Conservation (phyloP, 2,888 invertebrate species). For the Sesia apiformis region DNA sequence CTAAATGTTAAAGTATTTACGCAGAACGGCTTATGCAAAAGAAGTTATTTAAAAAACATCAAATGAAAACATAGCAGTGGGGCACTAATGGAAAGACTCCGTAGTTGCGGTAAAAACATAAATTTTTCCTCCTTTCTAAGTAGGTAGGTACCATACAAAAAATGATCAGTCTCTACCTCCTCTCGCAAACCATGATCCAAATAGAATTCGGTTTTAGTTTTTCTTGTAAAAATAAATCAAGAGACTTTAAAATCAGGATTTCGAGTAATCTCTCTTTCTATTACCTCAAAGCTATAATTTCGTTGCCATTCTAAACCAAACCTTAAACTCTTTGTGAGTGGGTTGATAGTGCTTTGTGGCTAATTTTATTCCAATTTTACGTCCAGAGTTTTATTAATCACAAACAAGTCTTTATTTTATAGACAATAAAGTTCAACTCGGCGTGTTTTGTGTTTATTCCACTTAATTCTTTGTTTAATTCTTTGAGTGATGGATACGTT, state of each 20-base stretch:
- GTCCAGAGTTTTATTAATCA: conserved; percentile 20
- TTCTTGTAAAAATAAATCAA: conserved; percentile 53
- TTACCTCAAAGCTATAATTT: conserved; percentile 17
- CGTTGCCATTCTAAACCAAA: conserved; percentile 21
- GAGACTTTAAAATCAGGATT: conserved; percentile 48
- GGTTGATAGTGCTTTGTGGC: conserved; percentile 21
- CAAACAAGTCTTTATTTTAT: conserved; percentile 31
- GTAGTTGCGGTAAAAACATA: background rate
- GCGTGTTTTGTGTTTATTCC: conserved; percentile 12
- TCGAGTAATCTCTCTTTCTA: conserved; percentile 38
- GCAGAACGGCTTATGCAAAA: background rate
- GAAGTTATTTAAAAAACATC: background rate
- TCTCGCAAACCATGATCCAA: conserved; percentile 21
- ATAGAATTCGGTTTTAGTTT: conserved; percentile 31
- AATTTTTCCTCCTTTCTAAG: background rate
- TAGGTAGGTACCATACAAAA: background rate
- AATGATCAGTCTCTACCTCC: conserved; percentile 3
- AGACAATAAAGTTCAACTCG: conserved; percentile 27
- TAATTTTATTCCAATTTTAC: conserved; percentile 17
- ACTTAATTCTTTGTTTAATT: background rate
- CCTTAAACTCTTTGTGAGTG: conserved; percentile 22
- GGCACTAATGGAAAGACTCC: background rate
- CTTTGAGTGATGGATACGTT: background rate
- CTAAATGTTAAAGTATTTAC: background rate
- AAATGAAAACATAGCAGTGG: background rate